A percentile compares a stretch with the other conserved stretches of the same genome.
Conservation (phyloP, 1,140 invertebrate genomes). For the Cydia fagiglandana region DNA sequence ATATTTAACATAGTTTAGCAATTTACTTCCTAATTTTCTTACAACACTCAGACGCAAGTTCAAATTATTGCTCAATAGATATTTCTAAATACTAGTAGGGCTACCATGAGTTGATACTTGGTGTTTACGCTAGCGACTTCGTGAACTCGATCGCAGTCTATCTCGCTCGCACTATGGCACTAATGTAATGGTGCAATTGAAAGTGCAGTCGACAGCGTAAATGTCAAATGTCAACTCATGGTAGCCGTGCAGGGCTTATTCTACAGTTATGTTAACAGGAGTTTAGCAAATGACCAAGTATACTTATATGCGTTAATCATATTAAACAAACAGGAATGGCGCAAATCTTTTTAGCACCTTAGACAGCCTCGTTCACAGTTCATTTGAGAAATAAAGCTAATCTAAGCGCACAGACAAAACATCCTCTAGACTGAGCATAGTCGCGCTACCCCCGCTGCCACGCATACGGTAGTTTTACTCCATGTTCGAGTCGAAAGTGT, state of each 20-base stretch:
- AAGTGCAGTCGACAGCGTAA: too few relatives aligned
- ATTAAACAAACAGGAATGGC: background rate
- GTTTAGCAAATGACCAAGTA: background rate
- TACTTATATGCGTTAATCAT: background rate
- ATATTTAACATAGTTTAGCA: background rate
- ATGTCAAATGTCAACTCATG: too few relatives aligned
- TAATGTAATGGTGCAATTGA: too few relatives aligned
- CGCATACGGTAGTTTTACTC: too few relatives aligned
- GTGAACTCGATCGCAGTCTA: too few relatives aligned
- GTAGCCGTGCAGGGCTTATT: background rate
- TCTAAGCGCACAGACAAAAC: too few relatives aligned
- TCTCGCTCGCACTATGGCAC: too few relatives aligned
- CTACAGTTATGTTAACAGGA: background rate
- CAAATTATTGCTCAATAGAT: background rate
- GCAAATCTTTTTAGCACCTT: slow-evolving; percentile 2
- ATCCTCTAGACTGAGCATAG: too few relatives aligned
- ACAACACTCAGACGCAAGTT: background rate
- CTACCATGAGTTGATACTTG: too few relatives aligned
- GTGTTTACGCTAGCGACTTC: too few relatives aligned
- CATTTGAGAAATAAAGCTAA: background rate
- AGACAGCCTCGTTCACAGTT: background rate
- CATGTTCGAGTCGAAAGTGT: too few relatives aligned
- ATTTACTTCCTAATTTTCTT: background rate
- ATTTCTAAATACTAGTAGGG: background rate
- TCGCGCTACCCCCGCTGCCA: too few relatives aligned